Evolutionary conservation across 2,797 vertebrate species (phyloP).

Genomic region (Limnodromus scolopaceus): DNA sequence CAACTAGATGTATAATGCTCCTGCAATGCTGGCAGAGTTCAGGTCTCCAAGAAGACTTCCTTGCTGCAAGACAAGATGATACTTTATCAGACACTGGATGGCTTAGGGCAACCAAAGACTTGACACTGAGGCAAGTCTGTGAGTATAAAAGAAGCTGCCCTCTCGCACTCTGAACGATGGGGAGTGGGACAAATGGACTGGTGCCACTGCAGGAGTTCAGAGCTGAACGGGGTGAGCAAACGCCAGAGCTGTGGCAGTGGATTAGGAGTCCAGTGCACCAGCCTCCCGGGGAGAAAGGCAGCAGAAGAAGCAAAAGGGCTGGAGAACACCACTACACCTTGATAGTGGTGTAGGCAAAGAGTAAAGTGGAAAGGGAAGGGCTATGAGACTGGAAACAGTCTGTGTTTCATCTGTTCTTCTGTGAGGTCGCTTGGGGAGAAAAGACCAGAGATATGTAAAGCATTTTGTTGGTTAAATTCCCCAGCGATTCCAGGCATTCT

Average conservation of each 20-base stretch:
- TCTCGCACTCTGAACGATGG: not conserved
- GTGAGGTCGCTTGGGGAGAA: not conserved
- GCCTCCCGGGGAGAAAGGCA: not conserved
- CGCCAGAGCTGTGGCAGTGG: not conserved
- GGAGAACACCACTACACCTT: too few species aligned
- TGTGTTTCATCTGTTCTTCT: not conserved
- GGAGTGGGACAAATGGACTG: rapidly evolving
- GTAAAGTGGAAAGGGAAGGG: not conserved
- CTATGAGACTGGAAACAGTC: not conserved
- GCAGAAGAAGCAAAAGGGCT: not conserved
- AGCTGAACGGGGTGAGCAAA: not conserved
- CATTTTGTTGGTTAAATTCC: constrained; percentile 29
- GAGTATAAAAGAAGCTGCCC: not conserved
- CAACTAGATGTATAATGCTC: not conserved
- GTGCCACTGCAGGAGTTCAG: not conserved
- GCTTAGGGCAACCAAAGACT: not conserved
- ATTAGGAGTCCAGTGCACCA: not conserved
- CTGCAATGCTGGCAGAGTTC: not conserved
- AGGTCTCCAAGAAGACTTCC: not conserved
- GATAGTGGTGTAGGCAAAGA: not conserved
- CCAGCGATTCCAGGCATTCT: constrained; percentile 39
- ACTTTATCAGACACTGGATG: not conserved
- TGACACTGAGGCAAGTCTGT: rapidly evolving
- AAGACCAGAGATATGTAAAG: constrained; percentile 35
- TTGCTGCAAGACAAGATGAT: not conserved